A percentile compares a stretch with the other conserved stretches of the same genome.
Evolutionary conservation across 1,140 invertebrate genomes (phyloP).

Genomic region (Physella acuta): DNA sequence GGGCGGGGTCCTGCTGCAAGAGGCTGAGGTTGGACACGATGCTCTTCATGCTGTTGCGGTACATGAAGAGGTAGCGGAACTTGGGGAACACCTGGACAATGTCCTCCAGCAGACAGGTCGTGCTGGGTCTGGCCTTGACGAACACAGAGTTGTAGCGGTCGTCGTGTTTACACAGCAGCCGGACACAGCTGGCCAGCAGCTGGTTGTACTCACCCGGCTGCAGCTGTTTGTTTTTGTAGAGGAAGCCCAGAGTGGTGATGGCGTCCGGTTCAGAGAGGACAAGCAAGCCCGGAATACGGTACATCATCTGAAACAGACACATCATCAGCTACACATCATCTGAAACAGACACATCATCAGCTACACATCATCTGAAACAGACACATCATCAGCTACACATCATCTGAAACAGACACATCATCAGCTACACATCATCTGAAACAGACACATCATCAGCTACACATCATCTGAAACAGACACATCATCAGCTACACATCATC

Average conservation of each 20-base stretch:
- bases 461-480: no score
- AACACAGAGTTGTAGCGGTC: slow-evolving; percentile 44
- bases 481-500: no score
- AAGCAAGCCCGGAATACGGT: slow-evolving; percentile 43
- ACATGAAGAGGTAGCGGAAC: slow-evolving; percentile 48
- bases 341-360: no score
- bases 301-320: slow-evolving; percentile 34
- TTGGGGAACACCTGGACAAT: slow-evolving; percentile 43
- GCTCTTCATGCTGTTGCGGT: slow-evolving; percentile 52
- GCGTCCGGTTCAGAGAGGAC: slow-evolving; percentile 48
- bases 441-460: no score
- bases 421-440: no score
- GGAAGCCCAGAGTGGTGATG: slow-evolving; percentile 43
- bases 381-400: no score
- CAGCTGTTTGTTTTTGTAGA: slow-evolving; percentile 37
- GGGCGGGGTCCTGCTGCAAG: slow-evolving; percentile 38
- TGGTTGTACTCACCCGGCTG: slow-evolving; percentile 47
- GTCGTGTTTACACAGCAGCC: slow-evolving; percentile 53
- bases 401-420: no score
- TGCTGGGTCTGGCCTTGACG: slow-evolving; percentile 45
- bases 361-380: no score
- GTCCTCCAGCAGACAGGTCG: slow-evolving; percentile 42
- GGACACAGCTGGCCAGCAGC: slow-evolving; percentile 44
- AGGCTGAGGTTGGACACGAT: slow-evolving; percentile 43
- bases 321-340: no score